Base-by-base conservation (phyloP, 2,888 invertebrate genomes). In the Oligia fasciuncula region DNA sequence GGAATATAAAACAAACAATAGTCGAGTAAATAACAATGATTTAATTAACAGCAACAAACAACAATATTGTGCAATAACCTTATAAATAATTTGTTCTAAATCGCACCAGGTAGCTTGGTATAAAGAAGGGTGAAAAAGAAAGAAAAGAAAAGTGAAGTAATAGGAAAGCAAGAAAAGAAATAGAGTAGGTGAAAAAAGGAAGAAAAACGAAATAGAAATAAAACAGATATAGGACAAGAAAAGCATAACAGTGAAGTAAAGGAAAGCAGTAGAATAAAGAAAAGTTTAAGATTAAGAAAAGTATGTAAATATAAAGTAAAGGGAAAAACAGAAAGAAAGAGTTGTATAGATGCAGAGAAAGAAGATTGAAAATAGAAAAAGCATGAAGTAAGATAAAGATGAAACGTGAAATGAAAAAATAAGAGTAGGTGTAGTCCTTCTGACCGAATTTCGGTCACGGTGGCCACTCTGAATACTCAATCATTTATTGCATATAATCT, bases 71-170 rank as follows among this genome's bases (percentile, higher is more conserved):
- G 93, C 90, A 87, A 87, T 90, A 85, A 72, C 84, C 87, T 89
- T 90, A 90, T 35, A 51, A 84, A 79, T 74, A 90, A 81, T 84
- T 90, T 88, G 86, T 90, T 88, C 90, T 94, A 93, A 91, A 92
- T 91, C 91, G 93, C 93, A 95, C 94, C 92, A 93, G 94, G 94
- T 93, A 94, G 93, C 91, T 91, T 88, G 70, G 71, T 81, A 70
- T 74, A 60, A 77, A 74, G 40, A 75, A 77, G 51, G 23, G 19
- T 40, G n/a, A 63, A 70, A 3, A 35, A 17, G n/a, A 49, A 62
- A 69, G 13, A 60, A 43, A 14, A 29, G 6, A 29, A 46, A 69
- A 49, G 40, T 19, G 13, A 65, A 73, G 57, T 57, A 5, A 74
- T 29, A 73, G 29, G 2, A 79, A 74, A 65, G 43, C 6, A 60